A percentile compares a stretch with the other conserved stretches of the same genome.
Evolutionary conservation across 1,140 invertebrate genomes (phyloP).

Genomic region (Zaprionus gabonicus): DNA sequence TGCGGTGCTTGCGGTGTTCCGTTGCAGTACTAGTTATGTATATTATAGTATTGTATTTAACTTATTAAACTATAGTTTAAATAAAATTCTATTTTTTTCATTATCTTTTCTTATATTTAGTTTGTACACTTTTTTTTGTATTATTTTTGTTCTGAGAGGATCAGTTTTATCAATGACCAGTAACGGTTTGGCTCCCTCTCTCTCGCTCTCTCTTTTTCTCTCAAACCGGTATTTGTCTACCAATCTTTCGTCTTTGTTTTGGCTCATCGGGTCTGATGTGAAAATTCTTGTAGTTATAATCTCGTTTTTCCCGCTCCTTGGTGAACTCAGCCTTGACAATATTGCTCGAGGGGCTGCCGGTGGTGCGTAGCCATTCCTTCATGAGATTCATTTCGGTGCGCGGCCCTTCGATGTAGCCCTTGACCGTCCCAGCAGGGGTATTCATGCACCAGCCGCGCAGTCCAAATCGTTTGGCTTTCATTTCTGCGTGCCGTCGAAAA

Average conservation of each 20-base stretch:
- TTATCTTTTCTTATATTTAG: no score
- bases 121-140: no score
- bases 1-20: no score
- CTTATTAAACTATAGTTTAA: no score
- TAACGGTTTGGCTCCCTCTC: no score
- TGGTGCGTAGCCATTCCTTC: constrained; percentile 66
- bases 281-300: constrained; percentile 58
- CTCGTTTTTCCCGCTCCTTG: constrained; percentile 9
- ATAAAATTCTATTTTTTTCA: no score
- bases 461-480: constrained; percentile 56
- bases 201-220: background rate
- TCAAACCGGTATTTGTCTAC: background rate
- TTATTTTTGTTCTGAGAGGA: no score
- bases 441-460: constrained; percentile 67
- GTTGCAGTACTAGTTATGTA: no score
- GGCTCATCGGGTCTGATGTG: constrained; percentile 49
- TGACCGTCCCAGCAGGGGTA: constrained; percentile 50
- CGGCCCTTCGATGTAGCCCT: constrained; percentile 65
- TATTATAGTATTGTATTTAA: no score
- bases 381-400: constrained; percentile 54
- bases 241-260: background rate
- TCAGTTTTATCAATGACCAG: no score
- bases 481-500: constrained; percentile 53
- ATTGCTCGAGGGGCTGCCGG: constrained; percentile 55
- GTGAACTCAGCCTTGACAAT: constrained; percentile 47